Percentiles rank a stretch among this genome's conserved stretches.
Conservation (phyloP, 2,888 invertebrate genomes). For the Nomada fabriciana region DNA sequence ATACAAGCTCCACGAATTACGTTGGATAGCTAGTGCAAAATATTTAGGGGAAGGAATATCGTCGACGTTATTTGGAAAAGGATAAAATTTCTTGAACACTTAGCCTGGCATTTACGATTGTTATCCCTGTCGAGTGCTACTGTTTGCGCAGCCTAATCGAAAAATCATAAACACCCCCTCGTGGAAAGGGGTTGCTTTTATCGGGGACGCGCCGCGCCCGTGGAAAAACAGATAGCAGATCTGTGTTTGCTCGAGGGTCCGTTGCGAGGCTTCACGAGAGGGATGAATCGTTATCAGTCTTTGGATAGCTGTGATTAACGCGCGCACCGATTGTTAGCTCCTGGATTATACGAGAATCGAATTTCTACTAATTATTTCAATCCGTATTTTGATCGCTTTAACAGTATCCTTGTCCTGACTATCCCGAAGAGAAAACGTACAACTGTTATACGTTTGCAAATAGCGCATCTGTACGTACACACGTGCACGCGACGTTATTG, state of each 20-base stretch:
- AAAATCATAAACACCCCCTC: conserved; percentile 75
- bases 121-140: conserved; percentile 68
- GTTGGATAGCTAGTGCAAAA: conserved; percentile 16
- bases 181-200: conserved; percentile 24
- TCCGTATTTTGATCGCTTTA: background rate
- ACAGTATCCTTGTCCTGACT: background rate
- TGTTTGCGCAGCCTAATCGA: conserved; percentile 78
- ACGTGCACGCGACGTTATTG: background rate
- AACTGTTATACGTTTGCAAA: background rate
- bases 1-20: no score
- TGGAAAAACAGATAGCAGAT: conserved; percentile 33
- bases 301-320: conserved; percentile 33
- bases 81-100: conserved; percentile 71
- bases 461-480: no score
- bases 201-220: conserved; percentile 4
- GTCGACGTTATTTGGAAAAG: conserved; percentile 76
- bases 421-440: background rate
- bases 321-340: background rate
- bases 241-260: conserved; percentile 16
- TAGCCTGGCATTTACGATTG: conserved; percentile 51
- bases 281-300: conserved; percentile 7
- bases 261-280: background rate
- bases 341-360: no score
- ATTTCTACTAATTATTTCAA: background rate
- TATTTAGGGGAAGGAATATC: conserved; percentile 65